Base-by-base conservation (phyloP, 2,888 invertebrate genomes). In the Philereme transversata region DNA sequence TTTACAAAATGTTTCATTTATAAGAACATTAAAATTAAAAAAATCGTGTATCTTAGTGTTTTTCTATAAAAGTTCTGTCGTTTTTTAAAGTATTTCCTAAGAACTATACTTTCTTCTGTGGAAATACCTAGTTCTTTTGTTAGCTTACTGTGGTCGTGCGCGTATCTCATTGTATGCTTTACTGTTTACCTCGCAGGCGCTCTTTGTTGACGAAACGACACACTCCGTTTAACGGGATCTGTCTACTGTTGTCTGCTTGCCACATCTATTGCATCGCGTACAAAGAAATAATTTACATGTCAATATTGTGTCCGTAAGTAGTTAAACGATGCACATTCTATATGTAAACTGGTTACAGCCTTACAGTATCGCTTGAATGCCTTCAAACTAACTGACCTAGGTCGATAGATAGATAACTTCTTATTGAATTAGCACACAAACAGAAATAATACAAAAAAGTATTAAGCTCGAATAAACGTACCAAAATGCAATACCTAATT, bases 201-300 rank as follows among this genome's bases (percentile, higher is more conserved):
- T 74, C 62, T 64, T 77, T 81, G 80, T 79, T 76, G 79, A 75
- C 70, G 72, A 77, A 75, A 75, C 76, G 76, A 77, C 77, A 77
- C 77, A 80, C 77, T 78, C 73, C 71, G 67, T 68, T 67, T 78
- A 81, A 81, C 83, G 81, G 82, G 73, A 77, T 75, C 52, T 67
- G 69, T 71, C 65, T 72, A 70, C 75, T 79, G 77, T 77, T 22
- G 22, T 22, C 22, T 22, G 22, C 22, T 76, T 72, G 73, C 76
- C 70, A 73, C 73, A 74, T 78, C 75, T 77, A 77, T 74, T 77
- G 73, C 76, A 73, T 76, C 75, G 74, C 70, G 48, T 73, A 78
- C 78, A 78, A 78, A 78, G 81, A 79, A 76, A 75, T 75, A 67
- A 82, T 81, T 81, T 79, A 78, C 80, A 81, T 82, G 77, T 78